These are phyloP conservation scores for Antechinus stuartii DNA, from an alignment of 2,113 vertebrate genomes.

Conservation along the genomic window DNA sequence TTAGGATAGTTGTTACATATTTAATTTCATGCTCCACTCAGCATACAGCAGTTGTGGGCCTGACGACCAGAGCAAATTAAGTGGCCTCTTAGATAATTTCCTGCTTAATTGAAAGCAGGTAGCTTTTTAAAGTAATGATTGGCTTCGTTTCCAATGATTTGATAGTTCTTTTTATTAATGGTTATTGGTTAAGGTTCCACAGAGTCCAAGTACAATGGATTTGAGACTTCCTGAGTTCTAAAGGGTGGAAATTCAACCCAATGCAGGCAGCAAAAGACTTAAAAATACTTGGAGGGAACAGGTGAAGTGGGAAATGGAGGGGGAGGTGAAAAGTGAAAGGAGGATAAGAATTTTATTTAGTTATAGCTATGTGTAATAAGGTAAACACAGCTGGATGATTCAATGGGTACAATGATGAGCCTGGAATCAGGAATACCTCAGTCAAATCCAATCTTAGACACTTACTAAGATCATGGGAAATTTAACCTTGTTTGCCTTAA, in stretches of 20 bases:
- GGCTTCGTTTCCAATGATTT: constrained; percentile 85
- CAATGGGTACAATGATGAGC: background rate
- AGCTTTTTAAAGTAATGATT: constrained; percentile 88
- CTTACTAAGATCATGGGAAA: background rate
- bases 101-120: constrained; percentile 91
- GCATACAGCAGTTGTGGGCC: constrained; percentile 87
- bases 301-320: background rate
- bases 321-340: background rate
- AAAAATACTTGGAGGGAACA: background rate
- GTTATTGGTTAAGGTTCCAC: constrained; percentile 75
- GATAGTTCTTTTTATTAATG: constrained; percentile 75
- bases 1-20: constrained; percentile 87
- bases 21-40: constrained; percentile 91
- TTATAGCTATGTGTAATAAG: background rate
- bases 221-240: constrained; percentile 14
- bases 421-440: background rate
- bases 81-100: constrained; percentile 88
- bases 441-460: no score
- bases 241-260: background rate
- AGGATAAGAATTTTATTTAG: background rate
- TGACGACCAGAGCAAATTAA: constrained; percentile 88
- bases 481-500: background rate
- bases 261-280: background rate
- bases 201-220: constrained; percentile 53
- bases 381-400: background rate